Evolutionary conservation across 2,797 vertebrate genomes (phyloP).

Genomic region (Leptodactylus fallax): DNA sequence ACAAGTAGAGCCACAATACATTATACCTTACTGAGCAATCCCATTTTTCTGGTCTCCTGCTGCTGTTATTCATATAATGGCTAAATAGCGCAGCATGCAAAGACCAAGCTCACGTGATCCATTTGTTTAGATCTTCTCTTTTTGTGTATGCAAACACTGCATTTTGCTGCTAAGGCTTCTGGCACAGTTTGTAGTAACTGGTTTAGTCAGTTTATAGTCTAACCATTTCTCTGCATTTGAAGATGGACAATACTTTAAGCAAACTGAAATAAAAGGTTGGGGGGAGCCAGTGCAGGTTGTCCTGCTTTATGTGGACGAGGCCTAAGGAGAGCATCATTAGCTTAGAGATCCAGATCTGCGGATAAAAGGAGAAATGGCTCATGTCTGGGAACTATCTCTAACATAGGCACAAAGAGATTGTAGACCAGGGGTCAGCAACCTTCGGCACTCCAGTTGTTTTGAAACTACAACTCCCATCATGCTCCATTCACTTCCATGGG

Average conservation of each 20-base stretch:
- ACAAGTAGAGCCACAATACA: background rate
- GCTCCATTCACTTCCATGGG: too few relatives aligned
- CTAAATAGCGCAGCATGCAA: background rate
- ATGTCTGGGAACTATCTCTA: too few relatives aligned
- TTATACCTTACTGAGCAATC: background rate
- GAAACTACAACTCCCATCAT: too few relatives aligned
- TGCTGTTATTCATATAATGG: background rate
- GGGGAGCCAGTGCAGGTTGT: too few relatives aligned
- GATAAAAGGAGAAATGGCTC: too few relatives aligned
- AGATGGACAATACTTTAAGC: background rate
- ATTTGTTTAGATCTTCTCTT: background rate
- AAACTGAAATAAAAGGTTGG: background rate
- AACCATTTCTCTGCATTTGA: background rate
- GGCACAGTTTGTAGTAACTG: background rate
- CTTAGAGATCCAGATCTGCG: too few relatives aligned
- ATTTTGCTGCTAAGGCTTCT: background rate
- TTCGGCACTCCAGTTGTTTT: too few relatives aligned
- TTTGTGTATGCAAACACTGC: slow-evolving; percentile 11
- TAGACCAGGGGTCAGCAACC: too few relatives aligned
- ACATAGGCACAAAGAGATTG: too few relatives aligned
- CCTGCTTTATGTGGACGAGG: too few relatives aligned
- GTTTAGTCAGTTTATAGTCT: background rate
- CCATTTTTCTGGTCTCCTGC: background rate
- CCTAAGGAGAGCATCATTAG: too few relatives aligned
- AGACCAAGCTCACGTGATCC: background rate